A percentile compares a stretch with the other conserved stretches of the same genome.
phyloP scores from a whole-genome alignment of 2,113 vertebrate genomes.

The Bostrychus sinensis region DNA sequence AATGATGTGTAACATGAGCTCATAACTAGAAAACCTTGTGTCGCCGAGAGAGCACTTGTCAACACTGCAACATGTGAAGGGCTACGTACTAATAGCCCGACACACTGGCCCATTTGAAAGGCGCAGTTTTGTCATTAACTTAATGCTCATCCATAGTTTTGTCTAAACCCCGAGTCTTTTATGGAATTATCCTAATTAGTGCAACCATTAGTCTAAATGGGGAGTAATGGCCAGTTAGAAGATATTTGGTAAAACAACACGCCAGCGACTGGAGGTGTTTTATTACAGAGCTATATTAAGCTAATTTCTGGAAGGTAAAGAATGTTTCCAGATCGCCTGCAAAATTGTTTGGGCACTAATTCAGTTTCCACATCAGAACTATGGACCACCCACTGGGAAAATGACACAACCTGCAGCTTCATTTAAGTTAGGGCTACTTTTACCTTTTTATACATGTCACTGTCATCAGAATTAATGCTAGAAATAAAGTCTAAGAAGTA shows the following conservation, averaged over 20 bases:
- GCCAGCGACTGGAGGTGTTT: slow-evolving; percentile 82
- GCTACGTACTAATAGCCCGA: slow-evolving; percentile 60
- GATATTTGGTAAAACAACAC: slow-evolving; percentile 85
- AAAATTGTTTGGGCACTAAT: slow-evolving; percentile 78
- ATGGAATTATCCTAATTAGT: slow-evolving; percentile 87
- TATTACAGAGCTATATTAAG: slow-evolving; percentile 82
- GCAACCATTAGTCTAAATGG: slow-evolving; percentile 84
- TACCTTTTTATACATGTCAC: not conserved
- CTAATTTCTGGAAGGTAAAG: slow-evolving; percentile 81
- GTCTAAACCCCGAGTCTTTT: slow-evolving; percentile 84
- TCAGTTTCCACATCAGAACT: slow-evolving; percentile 78
- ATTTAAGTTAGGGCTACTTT: not conserved
- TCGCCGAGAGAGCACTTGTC: slow-evolving; percentile 39
- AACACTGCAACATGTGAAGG: slow-evolving; percentile 43
- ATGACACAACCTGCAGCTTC: slow-evolving; percentile 26
- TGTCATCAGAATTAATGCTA: not conserved
- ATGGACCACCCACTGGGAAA: slow-evolving; percentile 80
- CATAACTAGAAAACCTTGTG: slow-evolving; percentile 37
- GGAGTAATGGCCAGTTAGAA: slow-evolving; percentile 89
- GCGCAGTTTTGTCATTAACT: slow-evolving; percentile 77
- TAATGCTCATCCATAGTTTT: slow-evolving; percentile 79
- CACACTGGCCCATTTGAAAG: slow-evolving; percentile 67
- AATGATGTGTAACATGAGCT: slow-evolving; percentile 57
- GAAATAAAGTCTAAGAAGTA: no score
- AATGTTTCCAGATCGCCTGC: slow-evolving; percentile 85